Percentiles rank a stretch among this genome's conserved stretches.
phyloP scores from a whole-genome alignment of 2,797 vertebrate genomes.

The Enteromius fasciolatus region DNA sequence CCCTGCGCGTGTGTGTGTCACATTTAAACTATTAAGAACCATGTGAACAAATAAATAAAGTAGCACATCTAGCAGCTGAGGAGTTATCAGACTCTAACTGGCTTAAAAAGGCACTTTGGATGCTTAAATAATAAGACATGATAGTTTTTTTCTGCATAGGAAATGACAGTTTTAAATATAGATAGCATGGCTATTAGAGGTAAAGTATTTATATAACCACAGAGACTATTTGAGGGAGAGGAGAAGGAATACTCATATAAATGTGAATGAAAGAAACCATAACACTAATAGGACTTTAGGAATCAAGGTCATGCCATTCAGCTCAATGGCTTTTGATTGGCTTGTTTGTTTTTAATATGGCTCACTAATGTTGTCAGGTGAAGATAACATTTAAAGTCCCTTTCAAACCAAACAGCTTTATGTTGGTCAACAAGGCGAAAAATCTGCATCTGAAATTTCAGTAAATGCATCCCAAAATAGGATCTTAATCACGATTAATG shows the following conservation, averaged over 20 bases:
- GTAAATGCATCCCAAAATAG: not conserved
- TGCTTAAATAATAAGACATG: not conserved
- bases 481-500: not conserved
- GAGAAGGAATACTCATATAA: not conserved
- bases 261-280: not conserved
- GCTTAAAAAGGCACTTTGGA: not conserved
- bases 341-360: no score
- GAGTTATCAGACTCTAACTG: slow-evolving; percentile 1
- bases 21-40: not conserved
- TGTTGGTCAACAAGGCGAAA: not conserved
- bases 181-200: not conserved
- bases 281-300: not conserved
- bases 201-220: not conserved
- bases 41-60: not conserved
- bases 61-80: no score
- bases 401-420: not conserved
- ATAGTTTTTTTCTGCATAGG: no score
- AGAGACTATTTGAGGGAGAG: not conserved
- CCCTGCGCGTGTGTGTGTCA: not conserved
- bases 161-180: not conserved
- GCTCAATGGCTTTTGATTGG: no score
- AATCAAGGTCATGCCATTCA: not conserved
- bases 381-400: not conserved
- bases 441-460: not conserved
- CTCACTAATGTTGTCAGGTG: not conserved